Evolutionary conservation across 2,797 vertebrate species (phyloP), one percentile per base, ranked within the genome.

Genomic region (Paratrypauchen microcephalus): DNA sequence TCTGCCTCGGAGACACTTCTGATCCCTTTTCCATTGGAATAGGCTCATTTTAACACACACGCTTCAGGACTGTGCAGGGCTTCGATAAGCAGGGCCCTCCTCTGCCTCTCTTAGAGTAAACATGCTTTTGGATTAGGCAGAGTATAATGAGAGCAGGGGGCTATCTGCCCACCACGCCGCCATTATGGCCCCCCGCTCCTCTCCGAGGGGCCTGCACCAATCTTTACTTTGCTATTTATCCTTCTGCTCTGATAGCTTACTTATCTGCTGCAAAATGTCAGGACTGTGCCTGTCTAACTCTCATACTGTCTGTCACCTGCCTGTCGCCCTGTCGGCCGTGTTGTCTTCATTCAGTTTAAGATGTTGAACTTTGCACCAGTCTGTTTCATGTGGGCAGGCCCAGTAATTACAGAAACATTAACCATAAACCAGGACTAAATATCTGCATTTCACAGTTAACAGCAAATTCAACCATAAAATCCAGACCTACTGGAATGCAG

Each of bases 141-240:
- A 78, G 89, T 92, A 92, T 93, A 94, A 94, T 92, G 89, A 94
- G 91, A 89, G 89, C 88, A 89, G 90, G 89, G 91, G 90, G 89
- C 91, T 92, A 92, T 93, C 91, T 91, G 87, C 84, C 86, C 86
- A 80, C 91, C 90, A 91, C 90, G 94, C 92, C 90, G 93, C 92
- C 93, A 94, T 95, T 95, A 96, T 97, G 94, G 95, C 91, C 89
- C 89, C 89, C 86, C 82, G 78, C 93, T 95, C 93, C 93, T 92
- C 88, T 89, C 89, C 81, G 89, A 92, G 90, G 93, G 88, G 91
- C 86, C 81, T 90, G 92, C 89, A 92, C 93, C 94, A 96, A 97
- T 97, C 95, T 97, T 95, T 94, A 95, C 95, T 96, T 95, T 95
- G 95, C 95, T 95, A 96, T 98, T 98, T 96, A 96, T 97, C 95